These are phyloP conservation scores for Notolabrus celidotus DNA, from an alignment of 2,797 vertebrate genomes.

Conservation along the genomic window DNA sequence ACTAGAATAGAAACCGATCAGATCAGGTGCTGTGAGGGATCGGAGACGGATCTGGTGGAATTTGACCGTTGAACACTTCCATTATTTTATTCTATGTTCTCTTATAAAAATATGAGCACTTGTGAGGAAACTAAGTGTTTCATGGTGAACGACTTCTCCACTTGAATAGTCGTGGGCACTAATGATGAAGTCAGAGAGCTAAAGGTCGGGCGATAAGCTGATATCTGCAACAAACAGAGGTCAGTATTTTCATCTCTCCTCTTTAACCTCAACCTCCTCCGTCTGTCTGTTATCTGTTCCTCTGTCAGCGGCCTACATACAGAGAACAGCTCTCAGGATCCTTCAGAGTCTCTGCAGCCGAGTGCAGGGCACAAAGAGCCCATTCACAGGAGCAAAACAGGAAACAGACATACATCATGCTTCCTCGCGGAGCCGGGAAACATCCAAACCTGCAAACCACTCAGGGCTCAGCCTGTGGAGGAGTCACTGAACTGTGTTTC, in stretches of 20 bases:
- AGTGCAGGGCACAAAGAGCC: constrained; percentile 50
- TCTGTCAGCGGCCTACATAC: constrained; percentile 45
- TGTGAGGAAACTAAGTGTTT: too few species aligned
- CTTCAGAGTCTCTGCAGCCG: constrained; percentile 34
- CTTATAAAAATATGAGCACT: too few species aligned
- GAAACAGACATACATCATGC: constrained; percentile 48
- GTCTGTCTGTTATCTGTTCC: constrained; percentile 49
- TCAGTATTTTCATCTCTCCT: constrained; percentile 55
- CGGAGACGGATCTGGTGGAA: too few species aligned
- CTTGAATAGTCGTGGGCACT: too few species aligned
- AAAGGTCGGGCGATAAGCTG: constrained; percentile 47
- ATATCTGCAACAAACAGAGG: constrained; percentile 39
- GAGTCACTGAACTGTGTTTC: neutral
- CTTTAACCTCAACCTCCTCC: constrained; percentile 39
- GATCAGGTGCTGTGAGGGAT: too few species aligned
- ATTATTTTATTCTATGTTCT: too few species aligned
- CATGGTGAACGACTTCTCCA: too few species aligned
- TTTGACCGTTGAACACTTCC: too few species aligned
- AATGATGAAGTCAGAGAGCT: constrained; percentile 15
- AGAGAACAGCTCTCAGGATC: constrained; percentile 43
- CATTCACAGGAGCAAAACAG: constrained; percentile 57
- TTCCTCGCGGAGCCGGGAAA: constrained; percentile 39
- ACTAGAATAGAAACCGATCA: too few species aligned
- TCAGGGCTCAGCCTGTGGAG: constrained; percentile 1
- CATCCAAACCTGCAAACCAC: constrained; percentile 12